Conservation (phyloP, 1,140 invertebrate species). For the Epicauta chinensis region DNA sequence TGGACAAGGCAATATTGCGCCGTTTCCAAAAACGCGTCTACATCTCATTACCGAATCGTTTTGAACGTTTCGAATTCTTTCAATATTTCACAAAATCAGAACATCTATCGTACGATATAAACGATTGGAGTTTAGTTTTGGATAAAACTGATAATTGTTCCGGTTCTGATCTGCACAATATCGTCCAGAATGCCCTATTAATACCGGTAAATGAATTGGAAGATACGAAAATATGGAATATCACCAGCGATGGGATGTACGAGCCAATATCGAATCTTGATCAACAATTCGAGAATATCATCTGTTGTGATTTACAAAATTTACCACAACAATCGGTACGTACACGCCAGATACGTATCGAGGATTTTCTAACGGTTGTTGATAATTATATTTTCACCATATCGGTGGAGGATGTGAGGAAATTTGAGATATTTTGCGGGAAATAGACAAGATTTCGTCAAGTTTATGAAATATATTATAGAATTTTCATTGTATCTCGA, state of each 20-base stretch:
- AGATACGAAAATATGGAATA: slow-evolving; percentile 35
- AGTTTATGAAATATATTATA: slow-evolving; percentile 9
- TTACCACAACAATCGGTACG: slow-evolving; percentile 26
- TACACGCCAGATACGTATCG: slow-evolving; percentile 19
- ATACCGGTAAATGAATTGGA: slow-evolving; percentile 47
- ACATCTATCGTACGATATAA: slow-evolving; percentile 1
- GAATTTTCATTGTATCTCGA: not conserved
- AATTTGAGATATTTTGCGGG: slow-evolving; percentile 27
- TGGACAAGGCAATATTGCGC: slow-evolving; percentile 55
- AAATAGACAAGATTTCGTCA: not conserved
- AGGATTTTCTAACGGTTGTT: slow-evolving; percentile 28
- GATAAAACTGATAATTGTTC: slow-evolving; percentile 49
- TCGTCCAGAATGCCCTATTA: slow-evolving; percentile 48
- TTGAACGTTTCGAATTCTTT: slow-evolving; percentile 29
- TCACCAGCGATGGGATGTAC: slow-evolving; percentile 26
- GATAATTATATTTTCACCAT: slow-evolving; percentile 25
- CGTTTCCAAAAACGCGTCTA: slow-evolving; percentile 55
- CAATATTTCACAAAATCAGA: slow-evolving; percentile 24
- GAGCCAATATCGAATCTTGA: slow-evolving; percentile 15
- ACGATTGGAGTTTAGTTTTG: slow-evolving; percentile 42
- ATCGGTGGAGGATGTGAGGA: slow-evolving; percentile 22
- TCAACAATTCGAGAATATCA: slow-evolving; percentile 13
- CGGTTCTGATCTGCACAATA: slow-evolving; percentile 50
- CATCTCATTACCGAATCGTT: slow-evolving; percentile 50
- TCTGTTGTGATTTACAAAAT: slow-evolving; percentile 19